These are phyloP conservation scores for Halcyon badia DNA, from an alignment of 2,797 vertebrate genomes.

Conservation along the genomic window DNA sequence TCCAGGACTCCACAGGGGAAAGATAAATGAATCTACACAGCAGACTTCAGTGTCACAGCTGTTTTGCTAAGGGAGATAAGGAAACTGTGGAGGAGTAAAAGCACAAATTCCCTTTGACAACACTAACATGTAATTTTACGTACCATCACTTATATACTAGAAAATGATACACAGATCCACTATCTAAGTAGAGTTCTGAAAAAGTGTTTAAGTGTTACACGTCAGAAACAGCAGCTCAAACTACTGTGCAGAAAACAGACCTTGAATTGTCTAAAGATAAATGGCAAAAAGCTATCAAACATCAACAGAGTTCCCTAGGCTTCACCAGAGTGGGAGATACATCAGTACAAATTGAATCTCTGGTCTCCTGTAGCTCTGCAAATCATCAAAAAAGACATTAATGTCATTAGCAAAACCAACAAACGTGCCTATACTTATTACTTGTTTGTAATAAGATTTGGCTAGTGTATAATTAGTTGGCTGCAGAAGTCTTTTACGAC, in stretches of 20 bases:
- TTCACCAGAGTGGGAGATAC: neutral
- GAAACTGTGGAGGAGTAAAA: neutral
- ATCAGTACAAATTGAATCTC: slow-evolving; percentile 44
- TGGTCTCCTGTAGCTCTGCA: slow-evolving; percentile 57
- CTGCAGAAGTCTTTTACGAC: slow-evolving; percentile 33
- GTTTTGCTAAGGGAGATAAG: slow-evolving; percentile 3
- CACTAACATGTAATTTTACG: neutral
- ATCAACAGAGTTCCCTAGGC: neutral
- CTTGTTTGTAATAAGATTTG: slow-evolving; percentile 71
- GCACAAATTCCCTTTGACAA: neutral
- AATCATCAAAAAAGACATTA: slow-evolving; percentile 63
- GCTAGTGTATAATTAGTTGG: slow-evolving; percentile 49
- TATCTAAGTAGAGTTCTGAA: neutral
- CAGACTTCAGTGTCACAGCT: neutral
- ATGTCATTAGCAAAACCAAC: slow-evolving; percentile 66
- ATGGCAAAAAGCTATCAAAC: slow-evolving; percentile 6
- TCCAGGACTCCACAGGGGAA: neutral
- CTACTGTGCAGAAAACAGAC: slow-evolving; percentile 21
- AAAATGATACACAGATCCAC: slow-evolving; percentile 4
- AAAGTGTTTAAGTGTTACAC: neutral
- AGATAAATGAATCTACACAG: slow-evolving; percentile 8
- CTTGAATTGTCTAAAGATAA: slow-evolving; percentile 41
- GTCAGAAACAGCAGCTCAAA: neutral
- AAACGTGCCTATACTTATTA: slow-evolving; percentile 63
- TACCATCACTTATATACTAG: neutral